These are phyloP conservation scores for Ceratothoa steindachneri DNA, from an alignment of 2,888 invertebrate species.

Conservation along the genomic window DNA sequence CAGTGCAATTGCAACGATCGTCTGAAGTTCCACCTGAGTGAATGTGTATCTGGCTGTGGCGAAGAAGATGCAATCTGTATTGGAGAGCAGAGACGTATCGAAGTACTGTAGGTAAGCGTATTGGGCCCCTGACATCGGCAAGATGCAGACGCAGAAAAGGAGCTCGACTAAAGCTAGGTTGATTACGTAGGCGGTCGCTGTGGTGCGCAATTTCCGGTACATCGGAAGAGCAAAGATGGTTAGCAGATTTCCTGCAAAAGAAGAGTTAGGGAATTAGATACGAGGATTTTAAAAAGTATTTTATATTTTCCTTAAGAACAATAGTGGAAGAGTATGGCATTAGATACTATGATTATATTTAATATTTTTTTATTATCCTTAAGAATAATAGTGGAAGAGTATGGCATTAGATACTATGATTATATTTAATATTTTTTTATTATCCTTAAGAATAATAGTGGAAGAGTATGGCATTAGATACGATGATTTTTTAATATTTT, in stretches of 20 bases:
- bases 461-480: too few species aligned
- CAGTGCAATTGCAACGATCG: slow-evolving; percentile 43
- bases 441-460: too few species aligned
- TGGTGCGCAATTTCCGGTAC: slow-evolving; percentile 35
- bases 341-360: too few species aligned
- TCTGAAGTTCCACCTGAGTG: slow-evolving; percentile 44
- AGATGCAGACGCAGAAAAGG: slow-evolving; percentile 40
- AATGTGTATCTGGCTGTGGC: slow-evolving; percentile 29
- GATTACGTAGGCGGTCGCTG: slow-evolving; percentile 44
- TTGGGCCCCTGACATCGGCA: slow-evolving; percentile 43
- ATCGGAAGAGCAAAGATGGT: slow-evolving; percentile 44
- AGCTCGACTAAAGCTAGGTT: slow-evolving; percentile 44
- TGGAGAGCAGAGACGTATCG: slow-evolving; percentile 23
- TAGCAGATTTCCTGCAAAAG: slow-evolving; percentile 41
- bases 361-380: too few species aligned
- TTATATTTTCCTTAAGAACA: too few species aligned
- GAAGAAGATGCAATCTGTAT: slow-evolving; percentile 39
- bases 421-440: too few species aligned
- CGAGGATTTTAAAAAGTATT: too few species aligned
- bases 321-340: too few species aligned
- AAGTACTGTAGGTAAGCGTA: slow-evolving; percentile 37
- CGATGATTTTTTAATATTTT: too few species aligned
- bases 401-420: too few species aligned
- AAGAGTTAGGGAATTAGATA: too few species aligned
- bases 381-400: too few species aligned